Percentiles rank a stretch among this genome's conserved stretches.
Evolutionary conservation across 2,888 invertebrate genomes (phyloP).

Genomic region (Stenoptilia bipunctidactyla): DNA sequence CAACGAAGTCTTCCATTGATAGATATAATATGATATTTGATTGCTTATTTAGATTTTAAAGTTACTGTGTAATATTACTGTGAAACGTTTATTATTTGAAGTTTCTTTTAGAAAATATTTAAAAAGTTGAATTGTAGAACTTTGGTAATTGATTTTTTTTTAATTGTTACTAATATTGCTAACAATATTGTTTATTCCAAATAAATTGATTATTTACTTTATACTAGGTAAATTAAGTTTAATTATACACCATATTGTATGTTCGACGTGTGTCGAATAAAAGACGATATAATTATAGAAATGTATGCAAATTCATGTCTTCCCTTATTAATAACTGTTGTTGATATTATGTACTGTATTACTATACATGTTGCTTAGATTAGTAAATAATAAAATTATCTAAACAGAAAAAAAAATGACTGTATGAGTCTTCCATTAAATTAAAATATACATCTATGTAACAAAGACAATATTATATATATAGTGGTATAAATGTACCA

Average conservation of each 20-base stretch:
- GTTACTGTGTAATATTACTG: no score
- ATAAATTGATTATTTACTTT: no score
- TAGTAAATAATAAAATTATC: slow-evolving; percentile 11
- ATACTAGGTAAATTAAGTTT: no score
- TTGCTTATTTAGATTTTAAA: background rate
- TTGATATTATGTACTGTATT: slow-evolving; percentile 23
- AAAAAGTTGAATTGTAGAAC: no score
- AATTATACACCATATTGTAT: background rate
- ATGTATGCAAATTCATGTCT: slow-evolving; percentile 15
- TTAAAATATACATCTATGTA: background rate
- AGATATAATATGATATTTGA: slow-evolving; percentile 7
- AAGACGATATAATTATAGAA: slow-evolving; percentile 2
- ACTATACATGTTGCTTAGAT: slow-evolving; percentile 25
- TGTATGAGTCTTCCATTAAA: background rate
- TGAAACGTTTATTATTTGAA: no score
- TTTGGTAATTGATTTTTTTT: no score
- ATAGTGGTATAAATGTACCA: no score
- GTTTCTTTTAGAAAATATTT: no score
- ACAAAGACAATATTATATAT: no score
- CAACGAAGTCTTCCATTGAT: slow-evolving; percentile 62
- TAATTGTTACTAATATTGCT: no score
- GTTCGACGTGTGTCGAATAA: background rate
- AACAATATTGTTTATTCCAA: no score
- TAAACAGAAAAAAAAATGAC: background rate
- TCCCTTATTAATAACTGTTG: slow-evolving; percentile 27